These are phyloP conservation scores for Nasua narica DNA, from an alignment of 2,797 vertebrate genomes.

Conservation along the genomic window DNA sequence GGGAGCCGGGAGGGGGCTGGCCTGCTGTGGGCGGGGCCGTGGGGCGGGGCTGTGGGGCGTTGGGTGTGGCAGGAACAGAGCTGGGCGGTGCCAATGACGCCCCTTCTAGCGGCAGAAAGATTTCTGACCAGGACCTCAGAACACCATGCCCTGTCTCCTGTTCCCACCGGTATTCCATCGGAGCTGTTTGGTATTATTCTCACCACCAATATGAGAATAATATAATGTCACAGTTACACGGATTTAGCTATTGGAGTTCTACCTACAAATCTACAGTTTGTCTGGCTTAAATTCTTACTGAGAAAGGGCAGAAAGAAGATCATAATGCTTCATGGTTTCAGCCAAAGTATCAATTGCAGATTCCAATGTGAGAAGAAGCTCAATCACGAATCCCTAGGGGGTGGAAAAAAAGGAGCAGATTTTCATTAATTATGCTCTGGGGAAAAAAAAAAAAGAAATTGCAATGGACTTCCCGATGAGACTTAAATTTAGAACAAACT, in stretches of 20 bases:
- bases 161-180: neutral
- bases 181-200: neutral
- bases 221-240: fast-evolving
- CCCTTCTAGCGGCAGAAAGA: neutral
- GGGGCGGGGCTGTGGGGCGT: fast-evolving
- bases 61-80: neutral
- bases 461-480: conserved; percentile 1
- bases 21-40: too few species aligned
- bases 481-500: conserved; percentile 58
- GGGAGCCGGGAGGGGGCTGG: neutral
- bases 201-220: neutral
- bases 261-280: neutral
- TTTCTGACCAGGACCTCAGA: neutral
- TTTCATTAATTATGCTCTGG: conserved; percentile 55
- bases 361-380: conserved; percentile 97
- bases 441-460: conserved; percentile 25
- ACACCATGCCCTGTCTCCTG: neutral
- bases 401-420: conserved; percentile 40
- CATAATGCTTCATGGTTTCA: conserved; percentile 97
- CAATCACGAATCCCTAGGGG: conserved; percentile 96
- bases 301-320: conserved; percentile 95
- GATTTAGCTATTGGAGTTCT: neutral
- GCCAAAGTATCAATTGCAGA: conserved; percentile 97
- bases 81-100: neutral
- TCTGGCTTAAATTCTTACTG: conserved; percentile 89